These are phyloP conservation scores for Serrognathus titanus DNA, from an alignment of 2,888 invertebrate genomes.

Conservation along the genomic window DNA sequence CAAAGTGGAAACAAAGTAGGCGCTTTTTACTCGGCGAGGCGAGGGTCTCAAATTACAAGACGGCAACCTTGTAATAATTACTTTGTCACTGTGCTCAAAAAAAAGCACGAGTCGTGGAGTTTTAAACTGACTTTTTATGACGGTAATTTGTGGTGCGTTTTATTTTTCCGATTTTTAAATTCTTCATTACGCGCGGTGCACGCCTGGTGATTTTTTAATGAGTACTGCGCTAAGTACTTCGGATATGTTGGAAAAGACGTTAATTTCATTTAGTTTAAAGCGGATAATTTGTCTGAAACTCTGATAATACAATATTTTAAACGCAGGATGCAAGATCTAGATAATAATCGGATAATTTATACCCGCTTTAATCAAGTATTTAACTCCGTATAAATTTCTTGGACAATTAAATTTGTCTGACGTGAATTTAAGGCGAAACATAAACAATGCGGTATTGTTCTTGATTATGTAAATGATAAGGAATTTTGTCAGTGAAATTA, in stretches of 20 bases:
- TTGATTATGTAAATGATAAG: no score
- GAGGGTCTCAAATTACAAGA: conserved; percentile 32
- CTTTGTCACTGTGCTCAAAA: conserved; percentile 29
- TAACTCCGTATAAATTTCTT: conserved; percentile 17
- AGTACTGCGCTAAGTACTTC: conserved; percentile 1
- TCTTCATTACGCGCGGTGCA: conserved; percentile 4
- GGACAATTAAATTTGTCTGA: conserved; percentile 17
- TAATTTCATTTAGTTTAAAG: conserved; percentile 12
- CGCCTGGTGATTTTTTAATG: conserved; percentile 6
- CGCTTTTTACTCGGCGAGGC: conserved; percentile 27
- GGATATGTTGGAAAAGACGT: conserved; percentile 4
- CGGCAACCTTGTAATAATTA: conserved; percentile 34
- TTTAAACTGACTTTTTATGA: conserved; percentile 23
- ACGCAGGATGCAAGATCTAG: conserved; percentile 16
- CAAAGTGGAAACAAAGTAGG: conserved; percentile 28
- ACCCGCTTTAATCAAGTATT: conserved; percentile 15
- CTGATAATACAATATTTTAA: conserved; percentile 17
- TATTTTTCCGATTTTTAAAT: conserved; percentile 20
- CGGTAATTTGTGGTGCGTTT: conserved; percentile 20
- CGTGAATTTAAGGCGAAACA: conserved; percentile 9
- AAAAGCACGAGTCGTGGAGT: conserved; percentile 6
- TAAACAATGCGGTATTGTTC: background rate
- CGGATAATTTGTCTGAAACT: conserved; percentile 15
- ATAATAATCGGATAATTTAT: conserved; percentile 20
- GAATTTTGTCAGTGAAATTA: no score